Evolutionary conservation across 2,888 invertebrate genomes (phyloP).

Genomic region (Philonicus albiceps): DNA sequence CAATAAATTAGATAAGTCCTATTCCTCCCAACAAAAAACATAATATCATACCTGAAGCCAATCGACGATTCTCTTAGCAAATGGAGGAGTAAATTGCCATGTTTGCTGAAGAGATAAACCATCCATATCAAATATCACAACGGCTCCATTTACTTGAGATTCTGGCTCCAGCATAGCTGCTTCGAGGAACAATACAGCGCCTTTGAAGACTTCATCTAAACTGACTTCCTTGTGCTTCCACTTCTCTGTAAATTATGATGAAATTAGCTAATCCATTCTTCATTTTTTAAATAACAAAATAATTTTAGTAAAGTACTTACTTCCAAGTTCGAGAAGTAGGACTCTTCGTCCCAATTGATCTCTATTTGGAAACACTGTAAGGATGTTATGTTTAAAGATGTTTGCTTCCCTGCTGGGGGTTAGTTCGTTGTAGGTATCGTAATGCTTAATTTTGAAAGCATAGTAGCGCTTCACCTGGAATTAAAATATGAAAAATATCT

Average conservation of each 20-base stretch:
- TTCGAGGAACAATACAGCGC: constrained; percentile 80
- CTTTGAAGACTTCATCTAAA: constrained; percentile 84
- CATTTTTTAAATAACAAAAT: not conserved
- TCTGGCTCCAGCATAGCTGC: constrained; percentile 83
- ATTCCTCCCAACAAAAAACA: no score
- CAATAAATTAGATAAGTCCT: no score
- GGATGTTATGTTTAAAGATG: constrained; percentile 79
- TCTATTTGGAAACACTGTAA: constrained; percentile 79
- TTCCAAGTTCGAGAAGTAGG: constrained; percentile 80
- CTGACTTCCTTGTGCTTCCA: constrained; percentile 84
- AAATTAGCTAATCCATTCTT: not conserved
- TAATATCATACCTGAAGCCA: constrained; percentile 76
- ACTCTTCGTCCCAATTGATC: constrained; percentile 82
- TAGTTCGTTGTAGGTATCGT: constrained; percentile 75
- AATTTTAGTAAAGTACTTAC: constrained; percentile 66
- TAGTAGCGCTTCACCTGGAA: constrained; percentile 81
- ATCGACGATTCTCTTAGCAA: constrained; percentile 84
- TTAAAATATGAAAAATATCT: constrained; percentile 45
- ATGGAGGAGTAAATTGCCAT: constrained; percentile 85
- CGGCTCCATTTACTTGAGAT: constrained; percentile 77
- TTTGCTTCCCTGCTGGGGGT: constrained; percentile 78
- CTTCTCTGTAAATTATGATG: constrained; percentile 66
- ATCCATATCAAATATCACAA: constrained; percentile 87
- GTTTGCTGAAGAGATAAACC: constrained; percentile 82
- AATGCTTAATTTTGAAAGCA: constrained; percentile 80